Evolutionary conservation across 2,113 vertebrate genomes (phyloP).

Genomic region (Puffinus mauretanicus): DNA sequence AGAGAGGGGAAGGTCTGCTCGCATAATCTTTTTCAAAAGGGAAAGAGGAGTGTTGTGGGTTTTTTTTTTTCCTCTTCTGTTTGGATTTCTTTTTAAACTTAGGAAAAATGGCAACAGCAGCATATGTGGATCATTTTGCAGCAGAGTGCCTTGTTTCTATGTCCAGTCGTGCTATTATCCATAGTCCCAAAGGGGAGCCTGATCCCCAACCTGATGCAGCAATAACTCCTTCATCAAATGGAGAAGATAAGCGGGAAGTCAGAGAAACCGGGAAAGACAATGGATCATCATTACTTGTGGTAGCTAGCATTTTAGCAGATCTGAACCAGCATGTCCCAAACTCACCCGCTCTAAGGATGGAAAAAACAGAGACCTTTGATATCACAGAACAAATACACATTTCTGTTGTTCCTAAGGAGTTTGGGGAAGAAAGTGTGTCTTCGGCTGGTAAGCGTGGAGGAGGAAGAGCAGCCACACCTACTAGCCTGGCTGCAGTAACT

Average conservation of each 20-base stretch:
- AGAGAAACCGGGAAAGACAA: constrained; percentile 82
- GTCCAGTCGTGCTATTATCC: constrained; percentile 90
- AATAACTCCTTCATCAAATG: constrained; percentile 65
- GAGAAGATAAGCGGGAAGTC: constrained; percentile 76
- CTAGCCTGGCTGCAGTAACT: constrained; percentile 72
- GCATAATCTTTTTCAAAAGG: not conserved
- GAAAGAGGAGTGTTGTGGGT: not conserved
- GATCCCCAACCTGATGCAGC: constrained; percentile 77
- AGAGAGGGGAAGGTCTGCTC: not conserved
- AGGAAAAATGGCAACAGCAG: constrained; percentile 80
- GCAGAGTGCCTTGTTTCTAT: constrained; percentile 98
- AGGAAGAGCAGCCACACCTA: constrained; percentile 90
- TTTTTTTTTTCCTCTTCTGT: not conserved
- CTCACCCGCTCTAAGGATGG: constrained; percentile 73
- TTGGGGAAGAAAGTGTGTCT: constrained; percentile 50
- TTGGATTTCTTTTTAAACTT: constrained; percentile 45
- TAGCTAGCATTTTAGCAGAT: constrained; percentile 94
- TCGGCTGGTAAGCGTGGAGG: constrained; percentile 67
- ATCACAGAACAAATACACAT: constrained; percentile 72
- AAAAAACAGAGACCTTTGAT: constrained; percentile 75
- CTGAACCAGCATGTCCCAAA: constrained; percentile 91
- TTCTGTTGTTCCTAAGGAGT: constrained; percentile 51
- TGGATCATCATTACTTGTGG: constrained; percentile 88
- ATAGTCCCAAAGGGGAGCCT: constrained; percentile 77
- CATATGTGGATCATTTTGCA: constrained; percentile 91